Conservation (phyloP, 2,113 vertebrate genomes). For the Brachyhypopomus occidentalis region DNA sequence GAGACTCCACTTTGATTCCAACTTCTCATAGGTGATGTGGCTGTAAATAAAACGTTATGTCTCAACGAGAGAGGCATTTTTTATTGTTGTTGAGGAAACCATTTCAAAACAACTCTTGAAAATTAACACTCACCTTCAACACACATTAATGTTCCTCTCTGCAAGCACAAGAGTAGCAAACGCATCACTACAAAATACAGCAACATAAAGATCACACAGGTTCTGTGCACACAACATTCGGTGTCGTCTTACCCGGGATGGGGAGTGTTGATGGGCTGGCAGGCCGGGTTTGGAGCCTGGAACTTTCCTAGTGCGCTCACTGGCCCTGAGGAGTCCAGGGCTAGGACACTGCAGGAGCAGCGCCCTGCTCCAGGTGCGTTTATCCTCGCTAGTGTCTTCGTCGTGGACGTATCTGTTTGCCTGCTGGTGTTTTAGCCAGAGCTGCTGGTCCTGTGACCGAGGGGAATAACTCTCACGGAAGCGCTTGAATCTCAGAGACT, state of each 20-base stretch:
- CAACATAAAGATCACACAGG: background rate
- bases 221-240: background rate
- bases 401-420: background rate
- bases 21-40: conserved; percentile 29
- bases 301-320: conserved; percentile 12
- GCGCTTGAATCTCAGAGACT: conserved; percentile 62
- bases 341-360: conserved; percentile 36
- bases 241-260: conserved; percentile 46
- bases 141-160: conserved; percentile 29
- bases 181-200: background rate
- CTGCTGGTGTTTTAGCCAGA: conserved; percentile 17
- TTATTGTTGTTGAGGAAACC: too few species aligned
- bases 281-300: background rate
- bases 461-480: conserved; percentile 56
- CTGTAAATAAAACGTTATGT: conserved; percentile 12
- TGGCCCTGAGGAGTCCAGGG: conserved; percentile 25
- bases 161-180: conserved; percentile 6
- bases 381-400: background rate
- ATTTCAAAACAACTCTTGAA: background rate
- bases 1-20: conserved; percentile 7
- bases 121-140: conserved; percentile 15
- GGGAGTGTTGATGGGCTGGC: background rate
- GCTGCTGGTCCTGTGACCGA: conserved; percentile 35
- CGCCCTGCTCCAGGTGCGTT: conserved; percentile 33
- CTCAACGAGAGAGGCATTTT: too few species aligned